These are phyloP conservation scores for Beris chalybata DNA, from an alignment of 2,888 invertebrate species.

Conservation along the genomic window DNA sequence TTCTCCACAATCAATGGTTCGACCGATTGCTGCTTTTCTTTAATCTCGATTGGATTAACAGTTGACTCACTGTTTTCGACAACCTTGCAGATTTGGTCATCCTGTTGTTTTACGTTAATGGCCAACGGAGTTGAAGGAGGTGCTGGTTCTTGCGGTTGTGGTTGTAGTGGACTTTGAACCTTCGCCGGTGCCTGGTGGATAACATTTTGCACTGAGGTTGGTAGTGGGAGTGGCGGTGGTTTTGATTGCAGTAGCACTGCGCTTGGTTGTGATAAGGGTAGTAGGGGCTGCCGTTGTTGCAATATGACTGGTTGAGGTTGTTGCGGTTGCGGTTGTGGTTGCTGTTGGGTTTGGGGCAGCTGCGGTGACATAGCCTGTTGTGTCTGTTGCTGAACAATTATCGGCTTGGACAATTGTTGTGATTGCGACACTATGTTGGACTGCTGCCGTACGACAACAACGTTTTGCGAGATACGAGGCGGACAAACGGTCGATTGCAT, in stretches of 20 bases:
- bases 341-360: neutral
- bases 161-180: constrained; percentile 22
- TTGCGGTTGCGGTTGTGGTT: constrained; percentile 1
- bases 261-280: neutral
- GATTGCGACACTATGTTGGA: constrained; percentile 19
- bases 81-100: constrained; percentile 6
- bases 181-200: constrained; percentile 9
- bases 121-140: neutral
- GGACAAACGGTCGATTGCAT: constrained; percentile 1
- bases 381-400: constrained; percentile 18
- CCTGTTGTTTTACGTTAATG: neutral
- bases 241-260: neutral
- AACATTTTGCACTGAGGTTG: neutral
- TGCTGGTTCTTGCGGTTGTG: constrained; percentile 17
- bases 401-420: constrained; percentile 26
- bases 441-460: constrained; percentile 36
- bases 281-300: constrained; percentile 5
- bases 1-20: too few species aligned
- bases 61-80: neutral
- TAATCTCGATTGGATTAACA: neutral
- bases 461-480: constrained; percentile 33
- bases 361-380: constrained; percentile 13
- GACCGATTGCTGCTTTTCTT: too few species aligned
- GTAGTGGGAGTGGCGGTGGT: neutral
- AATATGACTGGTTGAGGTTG: constrained; percentile 14